phyloP scores from a whole-genome alignment of 2,113 vertebrate genomes.

The Grus americana region DNA sequence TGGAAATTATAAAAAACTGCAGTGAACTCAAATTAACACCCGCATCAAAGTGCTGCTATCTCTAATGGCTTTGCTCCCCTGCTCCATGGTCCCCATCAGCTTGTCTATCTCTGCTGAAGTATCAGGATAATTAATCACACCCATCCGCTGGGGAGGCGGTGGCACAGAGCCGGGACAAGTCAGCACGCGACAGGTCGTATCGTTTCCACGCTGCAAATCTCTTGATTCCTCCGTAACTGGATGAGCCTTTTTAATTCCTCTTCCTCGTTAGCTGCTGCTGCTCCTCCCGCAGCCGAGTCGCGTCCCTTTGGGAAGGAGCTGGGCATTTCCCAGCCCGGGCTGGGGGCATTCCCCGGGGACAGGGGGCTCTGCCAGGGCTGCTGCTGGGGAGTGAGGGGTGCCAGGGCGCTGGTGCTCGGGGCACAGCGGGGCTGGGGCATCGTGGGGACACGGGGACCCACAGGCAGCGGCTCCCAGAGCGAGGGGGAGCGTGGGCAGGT shows the following conservation, averaged over 20 bases:
- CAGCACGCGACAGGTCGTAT: accelerated
- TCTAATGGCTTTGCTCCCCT: not conserved
- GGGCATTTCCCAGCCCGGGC: not conserved
- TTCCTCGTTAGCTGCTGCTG: not conserved
- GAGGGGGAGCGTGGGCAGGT: not conserved
- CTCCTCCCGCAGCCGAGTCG: not conserved
- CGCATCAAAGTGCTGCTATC: not conserved
- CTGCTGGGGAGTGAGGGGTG: not conserved
- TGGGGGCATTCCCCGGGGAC: not conserved
- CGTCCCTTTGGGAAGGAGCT: not conserved
- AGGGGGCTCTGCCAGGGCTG: not conserved
- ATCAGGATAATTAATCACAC: not conserved
- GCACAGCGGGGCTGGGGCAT: not conserved
- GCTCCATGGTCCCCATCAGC: not conserved
- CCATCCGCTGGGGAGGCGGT: not conserved
- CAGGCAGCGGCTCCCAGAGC: accelerated
- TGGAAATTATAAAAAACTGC: not conserved
- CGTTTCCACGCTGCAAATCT: not conserved
- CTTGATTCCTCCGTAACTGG: not conserved
- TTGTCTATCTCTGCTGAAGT: not conserved
- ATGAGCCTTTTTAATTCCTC: not conserved
- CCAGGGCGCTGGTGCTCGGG: not conserved
- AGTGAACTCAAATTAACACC: not conserved
- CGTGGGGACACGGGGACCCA: not conserved
- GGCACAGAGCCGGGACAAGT: not conserved